Evolutionary conservation across 2,113 vertebrate genomes (phyloP).

Genomic region (Eretmochelys imbricata): DNA sequence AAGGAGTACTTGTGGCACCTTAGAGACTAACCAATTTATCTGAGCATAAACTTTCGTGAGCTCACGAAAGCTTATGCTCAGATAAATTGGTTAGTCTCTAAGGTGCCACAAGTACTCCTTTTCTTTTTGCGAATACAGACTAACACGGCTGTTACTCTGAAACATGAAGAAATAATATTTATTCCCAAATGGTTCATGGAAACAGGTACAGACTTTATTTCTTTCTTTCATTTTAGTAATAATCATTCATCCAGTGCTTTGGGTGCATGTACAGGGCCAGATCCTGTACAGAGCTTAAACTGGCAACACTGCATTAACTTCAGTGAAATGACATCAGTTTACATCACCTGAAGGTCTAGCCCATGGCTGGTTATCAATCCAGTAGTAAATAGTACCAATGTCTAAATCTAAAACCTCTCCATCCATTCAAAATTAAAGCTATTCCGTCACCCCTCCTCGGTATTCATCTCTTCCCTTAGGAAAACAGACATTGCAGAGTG

Average conservation of each 20-base stretch:
- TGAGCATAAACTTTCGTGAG: too few species aligned
- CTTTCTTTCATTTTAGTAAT: not conserved
- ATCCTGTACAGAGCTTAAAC: not conserved
- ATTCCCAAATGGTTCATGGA: not conserved
- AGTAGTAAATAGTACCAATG: not conserved
- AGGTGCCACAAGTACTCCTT: too few species aligned
- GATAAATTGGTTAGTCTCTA: too few species aligned
- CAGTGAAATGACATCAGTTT: not conserved
- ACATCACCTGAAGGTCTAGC: not conserved
- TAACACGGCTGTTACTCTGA: too few species aligned
- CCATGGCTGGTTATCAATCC: not conserved
- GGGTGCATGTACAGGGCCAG: not conserved
- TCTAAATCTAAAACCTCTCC: too few species aligned
- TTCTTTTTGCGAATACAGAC: too few species aligned
- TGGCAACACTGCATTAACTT: not conserved
- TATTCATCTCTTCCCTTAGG: not conserved
- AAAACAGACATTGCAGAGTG: not conserved
- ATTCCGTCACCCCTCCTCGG: not conserved
- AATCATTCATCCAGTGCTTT: rapidly evolving
- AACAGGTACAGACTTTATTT: not conserved
- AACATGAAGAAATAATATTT: not conserved
- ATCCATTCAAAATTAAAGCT: not conserved
- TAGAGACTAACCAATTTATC: too few species aligned
- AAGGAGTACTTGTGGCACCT: too few species aligned
- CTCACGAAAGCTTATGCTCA: too few species aligned